Percentiles rank a stretch among this genome's conserved stretches.
Conservation (phyloP, 2,888 invertebrate species). For the Litoditis marina region DNA sequence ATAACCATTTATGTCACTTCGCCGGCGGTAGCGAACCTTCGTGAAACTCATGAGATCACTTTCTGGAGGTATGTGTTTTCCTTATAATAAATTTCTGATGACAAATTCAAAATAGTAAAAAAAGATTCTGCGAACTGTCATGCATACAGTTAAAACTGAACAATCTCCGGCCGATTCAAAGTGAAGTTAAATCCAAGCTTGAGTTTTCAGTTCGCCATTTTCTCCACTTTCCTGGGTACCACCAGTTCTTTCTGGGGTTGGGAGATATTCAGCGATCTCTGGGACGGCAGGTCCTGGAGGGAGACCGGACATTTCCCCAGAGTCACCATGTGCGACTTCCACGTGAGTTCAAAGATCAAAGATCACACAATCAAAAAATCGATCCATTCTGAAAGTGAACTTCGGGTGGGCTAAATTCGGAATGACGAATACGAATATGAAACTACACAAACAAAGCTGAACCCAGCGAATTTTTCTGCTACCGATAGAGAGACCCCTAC, state of each 20-base stretch:
- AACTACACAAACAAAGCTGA: too few relatives aligned
- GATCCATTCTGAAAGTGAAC: too few relatives aligned
- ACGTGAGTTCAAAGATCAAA: conserved; percentile 14
- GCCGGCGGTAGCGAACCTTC: too few relatives aligned
- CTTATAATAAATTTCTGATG: too few relatives aligned
- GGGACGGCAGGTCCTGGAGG: conserved; percentile 38
- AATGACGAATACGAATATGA: too few relatives aligned
- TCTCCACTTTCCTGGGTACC: conserved; percentile 46
- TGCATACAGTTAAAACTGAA: background rate
- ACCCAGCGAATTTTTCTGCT: too few relatives aligned
- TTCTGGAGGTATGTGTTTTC: background rate
- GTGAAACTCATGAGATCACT: too few relatives aligned
- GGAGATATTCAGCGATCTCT: conserved; percentile 34
- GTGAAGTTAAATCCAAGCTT: background rate
- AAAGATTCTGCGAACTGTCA: background rate
- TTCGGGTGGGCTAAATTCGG: too few relatives aligned
- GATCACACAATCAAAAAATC: background rate
- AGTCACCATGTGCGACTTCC: conserved; percentile 49
- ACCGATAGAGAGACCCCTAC: too few relatives aligned
- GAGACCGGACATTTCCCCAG: conserved; percentile 47
- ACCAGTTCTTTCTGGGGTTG: conserved; percentile 43
- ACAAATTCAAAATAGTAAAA: background rate
- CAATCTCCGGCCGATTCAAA: background rate
- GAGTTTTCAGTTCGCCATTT: conserved; percentile 36
- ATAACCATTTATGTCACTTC: too few relatives aligned